Conservation (phyloP, 2,113 vertebrate genomes). For the Sprattus sprattus region DNA sequence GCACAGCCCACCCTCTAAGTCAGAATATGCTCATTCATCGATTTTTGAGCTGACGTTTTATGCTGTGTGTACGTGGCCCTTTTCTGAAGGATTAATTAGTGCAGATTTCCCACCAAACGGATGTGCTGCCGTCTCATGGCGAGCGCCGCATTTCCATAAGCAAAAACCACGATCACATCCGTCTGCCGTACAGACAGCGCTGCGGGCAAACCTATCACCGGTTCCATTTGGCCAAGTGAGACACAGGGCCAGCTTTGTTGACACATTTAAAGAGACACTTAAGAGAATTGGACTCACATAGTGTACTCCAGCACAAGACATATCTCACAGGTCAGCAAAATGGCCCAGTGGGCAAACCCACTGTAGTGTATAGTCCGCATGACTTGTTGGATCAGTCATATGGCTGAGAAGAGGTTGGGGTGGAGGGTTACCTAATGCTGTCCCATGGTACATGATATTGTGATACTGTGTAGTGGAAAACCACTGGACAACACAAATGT, state of each 20-base stretch:
- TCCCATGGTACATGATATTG: background rate
- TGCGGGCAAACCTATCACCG: slow-evolving; percentile 52
- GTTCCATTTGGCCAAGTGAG: slow-evolving; percentile 44
- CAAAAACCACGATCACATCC: slow-evolving; percentile 50
- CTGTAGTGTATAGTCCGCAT: background rate
- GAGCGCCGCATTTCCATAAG: slow-evolving; percentile 49
- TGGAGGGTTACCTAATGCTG: background rate
- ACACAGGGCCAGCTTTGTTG: slow-evolving; percentile 30
- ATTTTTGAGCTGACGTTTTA: background rate
- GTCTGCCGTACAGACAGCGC: slow-evolving; percentile 30
- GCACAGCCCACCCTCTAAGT: background rate
- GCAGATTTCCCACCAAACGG: slow-evolving; percentile 46
- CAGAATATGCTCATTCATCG: background rate
- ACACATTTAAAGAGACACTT: background rate
- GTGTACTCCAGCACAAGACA: background rate
- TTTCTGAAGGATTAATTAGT: slow-evolving; percentile 48
- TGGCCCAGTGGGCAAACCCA: background rate
- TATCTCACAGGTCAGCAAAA: background rate
- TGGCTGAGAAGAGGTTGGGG: background rate
- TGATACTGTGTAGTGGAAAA: background rate
- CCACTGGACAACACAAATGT: background rate
- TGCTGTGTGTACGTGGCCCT: slow-evolving; percentile 38
- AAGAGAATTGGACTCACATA: background rate
- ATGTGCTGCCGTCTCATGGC: slow-evolving; percentile 1
- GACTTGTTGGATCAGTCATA: background rate